phyloP scores from a whole-genome alignment of 2,113 vertebrate genomes.

The Pongo pygmaeus region DNA sequence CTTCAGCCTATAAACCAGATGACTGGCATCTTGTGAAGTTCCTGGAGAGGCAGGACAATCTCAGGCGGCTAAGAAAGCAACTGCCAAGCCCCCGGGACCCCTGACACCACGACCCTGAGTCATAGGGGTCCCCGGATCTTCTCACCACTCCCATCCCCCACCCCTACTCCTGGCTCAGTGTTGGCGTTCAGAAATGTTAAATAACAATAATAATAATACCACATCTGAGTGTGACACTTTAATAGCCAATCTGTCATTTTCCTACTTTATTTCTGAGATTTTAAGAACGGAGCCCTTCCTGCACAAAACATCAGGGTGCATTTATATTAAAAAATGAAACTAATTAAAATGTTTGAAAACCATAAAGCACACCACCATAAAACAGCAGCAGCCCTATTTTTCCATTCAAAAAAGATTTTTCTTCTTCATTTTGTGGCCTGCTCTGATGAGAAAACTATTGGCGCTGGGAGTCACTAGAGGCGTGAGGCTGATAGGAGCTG shows the following conservation, averaged over 20 bases:
- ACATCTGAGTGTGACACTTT: conserved; percentile 65
- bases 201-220: conserved; percentile 80
- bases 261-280: conserved; percentile 71
- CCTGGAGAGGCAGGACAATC: background rate
- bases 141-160: background rate
- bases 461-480: background rate
- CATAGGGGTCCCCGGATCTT: background rate
- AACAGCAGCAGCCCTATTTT: conserved; percentile 68
- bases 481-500: background rate
- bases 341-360: conserved; percentile 80
- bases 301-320: conserved; percentile 77
- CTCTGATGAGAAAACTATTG: background rate
- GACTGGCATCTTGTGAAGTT: background rate
- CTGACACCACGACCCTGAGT: accelerated
- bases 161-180: background rate
- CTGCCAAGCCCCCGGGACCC: background rate
- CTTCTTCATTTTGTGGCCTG: conserved; percentile 24
- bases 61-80: background rate
- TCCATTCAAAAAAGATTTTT: conserved; percentile 58
- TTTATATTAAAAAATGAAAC: conserved; percentile 79
- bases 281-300: conserved; percentile 76
- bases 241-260: conserved; percentile 70
- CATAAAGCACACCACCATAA: conserved; percentile 71
- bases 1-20: background rate
- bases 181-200: conserved; percentile 73